These are phyloP conservation scores for Drosophila pruinosa DNA, from an alignment of 1,140 invertebrate species.

Conservation along the genomic window DNA sequence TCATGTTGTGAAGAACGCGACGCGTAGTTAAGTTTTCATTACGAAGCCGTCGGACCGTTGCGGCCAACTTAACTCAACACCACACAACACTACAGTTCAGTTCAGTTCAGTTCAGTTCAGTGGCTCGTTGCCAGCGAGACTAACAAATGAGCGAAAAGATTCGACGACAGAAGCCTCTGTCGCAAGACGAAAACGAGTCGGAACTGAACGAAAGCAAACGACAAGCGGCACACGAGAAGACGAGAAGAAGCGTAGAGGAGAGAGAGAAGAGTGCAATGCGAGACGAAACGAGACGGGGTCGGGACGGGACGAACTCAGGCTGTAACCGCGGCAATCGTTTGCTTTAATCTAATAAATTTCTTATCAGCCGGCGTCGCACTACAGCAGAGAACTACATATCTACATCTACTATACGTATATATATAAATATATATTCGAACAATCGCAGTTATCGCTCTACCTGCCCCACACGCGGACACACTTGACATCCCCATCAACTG, in stretches of 20 bases:
- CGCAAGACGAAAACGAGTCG: conserved; percentile 38
- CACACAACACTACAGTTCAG: too few relatives aligned
- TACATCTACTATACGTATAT: conserved; percentile 8
- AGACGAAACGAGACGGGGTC: neutral
- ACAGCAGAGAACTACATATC: neutral
- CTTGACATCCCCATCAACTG: conserved; percentile 16
- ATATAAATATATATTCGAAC: neutral
- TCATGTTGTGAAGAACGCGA: neutral
- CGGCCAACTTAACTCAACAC: conserved; percentile 32
- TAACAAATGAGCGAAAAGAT: conserved; percentile 45
- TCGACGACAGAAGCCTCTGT: conserved; percentile 27
- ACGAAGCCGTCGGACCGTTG: conserved; percentile 5
- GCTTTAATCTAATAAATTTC: conserved; percentile 78
- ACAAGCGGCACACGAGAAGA: neutral
- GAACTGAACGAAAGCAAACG: conserved; percentile 25
- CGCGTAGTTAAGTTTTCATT: conserved; percentile 12
- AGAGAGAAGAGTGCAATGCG: neutral
- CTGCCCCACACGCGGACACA: conserved; percentile 43
- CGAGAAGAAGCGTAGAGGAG: neutral
- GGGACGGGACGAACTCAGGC: conserved; percentile 10
- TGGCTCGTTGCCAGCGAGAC: conserved; percentile 55
- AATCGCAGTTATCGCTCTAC: conserved; percentile 34
- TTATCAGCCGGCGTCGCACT: conserved; percentile 61
- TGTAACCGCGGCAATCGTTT: conserved; percentile 68
- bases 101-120: conserved; percentile 23